Evolutionary conservation across 2,797 vertebrate species (phyloP).

Genomic region (Helostoma temminkii): DNA sequence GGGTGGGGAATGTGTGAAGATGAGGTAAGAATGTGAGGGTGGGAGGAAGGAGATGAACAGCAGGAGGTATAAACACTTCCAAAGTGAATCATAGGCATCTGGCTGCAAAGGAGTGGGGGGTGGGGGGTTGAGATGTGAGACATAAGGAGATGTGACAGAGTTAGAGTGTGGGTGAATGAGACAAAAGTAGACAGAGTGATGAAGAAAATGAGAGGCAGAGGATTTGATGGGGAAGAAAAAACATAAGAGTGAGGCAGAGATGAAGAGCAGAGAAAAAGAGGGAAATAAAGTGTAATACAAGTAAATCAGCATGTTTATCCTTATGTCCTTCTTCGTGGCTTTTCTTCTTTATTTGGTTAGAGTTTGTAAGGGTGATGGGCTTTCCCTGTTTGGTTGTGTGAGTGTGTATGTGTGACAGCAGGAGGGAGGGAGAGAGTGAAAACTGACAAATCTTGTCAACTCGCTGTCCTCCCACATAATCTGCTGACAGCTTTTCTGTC

Average conservation of each 20-base stretch:
- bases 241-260: conserved; percentile 3
- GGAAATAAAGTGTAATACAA: conserved; percentile 37
- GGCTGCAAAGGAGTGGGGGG: conserved; percentile 47
- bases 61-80: conserved; percentile 65
- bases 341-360: conserved; percentile 47
- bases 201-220: conserved; percentile 41
- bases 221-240: conserved; percentile 39
- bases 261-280: conserved; percentile 28
- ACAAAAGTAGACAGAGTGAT: conserved; percentile 65
- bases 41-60: conserved; percentile 70
- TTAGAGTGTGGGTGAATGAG: conserved; percentile 62
- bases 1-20: conserved; percentile 15
- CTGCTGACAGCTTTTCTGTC: conserved; percentile 71
- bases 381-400: conserved; percentile 21
- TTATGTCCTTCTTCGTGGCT: conserved; percentile 10
- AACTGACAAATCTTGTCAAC: conserved; percentile 76
- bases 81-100: conserved; percentile 72
- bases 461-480: conserved; percentile 75
- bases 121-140: conserved; percentile 51
- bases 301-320: conserved; percentile 46
- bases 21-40: conserved; percentile 64
- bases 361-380: conserved; percentile 38
- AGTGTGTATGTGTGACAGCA: conserved; percentile 11
- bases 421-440: conserved; percentile 48
- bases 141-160: conserved; percentile 70